phyloP scores from a whole-genome alignment of 2,888 invertebrate species.

The Sphecodes monilicornis region DNA sequence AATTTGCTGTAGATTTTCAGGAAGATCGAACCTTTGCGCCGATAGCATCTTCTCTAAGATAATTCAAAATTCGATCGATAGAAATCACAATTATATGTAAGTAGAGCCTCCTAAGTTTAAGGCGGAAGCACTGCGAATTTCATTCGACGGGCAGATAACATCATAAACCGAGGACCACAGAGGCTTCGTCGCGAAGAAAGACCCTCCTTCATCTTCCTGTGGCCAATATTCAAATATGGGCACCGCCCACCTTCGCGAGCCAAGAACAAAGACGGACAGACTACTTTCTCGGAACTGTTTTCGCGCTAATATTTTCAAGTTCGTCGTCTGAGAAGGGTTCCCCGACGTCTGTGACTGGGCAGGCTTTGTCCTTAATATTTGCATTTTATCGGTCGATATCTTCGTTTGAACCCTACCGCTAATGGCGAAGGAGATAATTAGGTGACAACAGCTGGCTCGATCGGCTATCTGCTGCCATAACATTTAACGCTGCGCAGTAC shows the following conservation, averaged over 20 bases:
- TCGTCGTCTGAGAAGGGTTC: background rate
- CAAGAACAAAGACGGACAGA: background rate
- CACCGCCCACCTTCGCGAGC: background rate
- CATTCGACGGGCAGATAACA: background rate
- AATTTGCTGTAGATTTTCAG: too few species aligned
- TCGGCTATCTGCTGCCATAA: conserved; percentile 62
- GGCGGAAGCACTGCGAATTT: background rate
- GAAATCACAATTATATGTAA: too few species aligned
- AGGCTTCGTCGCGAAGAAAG: background rate
- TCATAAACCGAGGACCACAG: background rate
- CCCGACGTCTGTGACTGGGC: background rate
- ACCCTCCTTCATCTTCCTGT: background rate
- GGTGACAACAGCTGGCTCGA: conserved; percentile 72
- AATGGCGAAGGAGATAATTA: conserved; percentile 69
- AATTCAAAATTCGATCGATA: too few species aligned
- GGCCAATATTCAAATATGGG: conserved; percentile 26
- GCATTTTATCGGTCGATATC: conserved; percentile 66
- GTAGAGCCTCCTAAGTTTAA: background rate
- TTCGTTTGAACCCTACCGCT: conserved; percentile 47
- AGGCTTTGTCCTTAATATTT: conserved; percentile 41
- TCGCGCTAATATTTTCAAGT: background rate
- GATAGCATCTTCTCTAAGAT: too few species aligned
- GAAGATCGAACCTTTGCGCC: too few species aligned
- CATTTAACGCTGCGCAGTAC: conserved; percentile 63
- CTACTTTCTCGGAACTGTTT: conserved; percentile 5